Percentiles rank a stretch among this genome's conserved stretches.
These are phyloP conservation scores for Phylloscopus collybita DNA, from an alignment of 2,797 vertebrate species.

Conservation along the genomic window DNA sequence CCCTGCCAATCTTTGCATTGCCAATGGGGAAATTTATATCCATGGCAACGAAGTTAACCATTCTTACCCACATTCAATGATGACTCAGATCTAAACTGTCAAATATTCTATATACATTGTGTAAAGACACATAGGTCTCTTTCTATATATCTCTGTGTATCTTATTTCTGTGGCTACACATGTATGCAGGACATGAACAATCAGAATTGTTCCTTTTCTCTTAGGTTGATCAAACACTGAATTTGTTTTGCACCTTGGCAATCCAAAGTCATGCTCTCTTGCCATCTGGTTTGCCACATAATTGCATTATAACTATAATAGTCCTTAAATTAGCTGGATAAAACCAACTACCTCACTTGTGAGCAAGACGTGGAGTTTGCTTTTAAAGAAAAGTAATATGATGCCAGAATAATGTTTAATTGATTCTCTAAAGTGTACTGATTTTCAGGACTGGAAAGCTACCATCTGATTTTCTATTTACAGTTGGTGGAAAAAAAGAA, in stretches of 20 bases:
- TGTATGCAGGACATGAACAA: conserved; percentile 80
- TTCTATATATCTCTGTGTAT: conserved; percentile 88
- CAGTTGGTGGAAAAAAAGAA: conserved; percentile 45
- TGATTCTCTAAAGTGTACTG: conserved; percentile 69
- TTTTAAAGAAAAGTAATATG: conserved; percentile 61
- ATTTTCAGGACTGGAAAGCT: conserved; percentile 71
- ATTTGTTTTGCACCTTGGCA: conserved; percentile 78
- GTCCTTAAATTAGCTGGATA: conserved; percentile 73
- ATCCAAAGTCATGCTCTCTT: conserved; percentile 74
- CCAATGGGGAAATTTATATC: conserved; percentile 82
- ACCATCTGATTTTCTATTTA: conserved; percentile 68
- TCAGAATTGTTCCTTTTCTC: conserved; percentile 81
- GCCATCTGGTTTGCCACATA: conserved; percentile 65
- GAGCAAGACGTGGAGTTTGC: conserved; percentile 31
- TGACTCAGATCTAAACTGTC: conserved; percentile 78
- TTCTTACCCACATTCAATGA: conserved; percentile 78
- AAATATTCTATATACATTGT: conserved; percentile 90
- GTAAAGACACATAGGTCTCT: conserved; percentile 86
- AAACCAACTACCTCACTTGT: conserved; percentile 51
- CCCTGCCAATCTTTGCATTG: conserved; percentile 77
- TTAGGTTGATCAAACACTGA: conserved; percentile 77
- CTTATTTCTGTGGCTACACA: conserved; percentile 85
- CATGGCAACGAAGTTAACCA: conserved; percentile 81
- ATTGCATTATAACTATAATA: conserved; percentile 74
- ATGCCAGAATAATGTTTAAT: conserved; percentile 68